Conservation (phyloP, 2,113 vertebrate species). For the Platysternon megacephalum region DNA sequence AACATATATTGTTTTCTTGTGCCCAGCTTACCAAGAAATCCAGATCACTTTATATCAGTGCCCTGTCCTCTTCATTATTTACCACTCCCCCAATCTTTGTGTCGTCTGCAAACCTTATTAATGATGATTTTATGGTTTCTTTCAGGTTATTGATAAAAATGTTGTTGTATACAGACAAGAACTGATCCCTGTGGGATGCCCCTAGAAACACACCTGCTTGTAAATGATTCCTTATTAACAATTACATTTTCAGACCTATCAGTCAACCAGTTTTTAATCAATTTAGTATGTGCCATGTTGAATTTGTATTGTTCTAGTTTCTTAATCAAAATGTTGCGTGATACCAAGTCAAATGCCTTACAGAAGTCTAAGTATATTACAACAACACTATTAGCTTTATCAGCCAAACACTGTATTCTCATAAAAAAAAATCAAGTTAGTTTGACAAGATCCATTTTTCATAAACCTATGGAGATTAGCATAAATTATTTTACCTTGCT, state of each 20-base stretch:
- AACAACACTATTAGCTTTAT: not conserved
- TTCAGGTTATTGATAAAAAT: not conserved
- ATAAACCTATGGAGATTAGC: not conserved
- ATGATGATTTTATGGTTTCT: not conserved
- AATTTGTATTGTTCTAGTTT: not conserved
- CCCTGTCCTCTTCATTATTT: not conserved
- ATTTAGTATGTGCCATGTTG: not conserved
- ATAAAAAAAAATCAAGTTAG: rapidly evolving
- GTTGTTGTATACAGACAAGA: not conserved
- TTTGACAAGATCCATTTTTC: not conserved
- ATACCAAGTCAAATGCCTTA: not conserved
- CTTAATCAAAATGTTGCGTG: not conserved
- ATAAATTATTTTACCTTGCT: not conserved
- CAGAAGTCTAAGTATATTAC: not conserved
- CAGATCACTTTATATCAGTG: not conserved
- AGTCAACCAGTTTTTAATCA: not conserved
- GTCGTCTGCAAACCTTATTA: not conserved
- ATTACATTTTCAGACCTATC: not conserved
- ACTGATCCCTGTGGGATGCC: not conserved
- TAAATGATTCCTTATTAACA: not conserved
- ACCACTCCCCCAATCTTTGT: not conserved
- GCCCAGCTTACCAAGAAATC: not conserved
- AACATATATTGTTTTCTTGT: not conserved
- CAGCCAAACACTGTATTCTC: not conserved
- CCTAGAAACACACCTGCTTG: rapidly evolving